These are phyloP conservation scores for Aphelinus atriplicis DNA, from an alignment of 1,140 invertebrate genomes.

Conservation along the genomic window DNA sequence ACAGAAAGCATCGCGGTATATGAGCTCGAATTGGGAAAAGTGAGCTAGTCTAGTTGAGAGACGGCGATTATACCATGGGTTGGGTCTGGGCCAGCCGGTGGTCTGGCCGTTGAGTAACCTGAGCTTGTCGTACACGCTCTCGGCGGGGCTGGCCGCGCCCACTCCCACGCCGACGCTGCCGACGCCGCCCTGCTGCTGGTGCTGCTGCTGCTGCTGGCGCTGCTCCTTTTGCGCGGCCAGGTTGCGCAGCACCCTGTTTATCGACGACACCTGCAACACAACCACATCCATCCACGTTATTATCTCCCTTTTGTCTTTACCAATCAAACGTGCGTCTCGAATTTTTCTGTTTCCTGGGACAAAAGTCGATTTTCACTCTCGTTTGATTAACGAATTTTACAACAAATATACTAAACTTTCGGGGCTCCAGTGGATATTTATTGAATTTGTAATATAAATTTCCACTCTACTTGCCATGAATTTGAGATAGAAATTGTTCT, in stretches of 20 bases:
- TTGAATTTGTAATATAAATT: too few species aligned
- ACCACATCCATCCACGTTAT: too few species aligned
- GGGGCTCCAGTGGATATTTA: too few species aligned
- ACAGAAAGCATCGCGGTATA: not conserved
- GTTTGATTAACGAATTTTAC: too few species aligned
- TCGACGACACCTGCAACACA: constrained; percentile 89
- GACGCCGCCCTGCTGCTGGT: constrained; percentile 61
- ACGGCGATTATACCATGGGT: constrained; percentile 66
- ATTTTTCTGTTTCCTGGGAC: too few species aligned
- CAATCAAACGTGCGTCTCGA: too few species aligned
- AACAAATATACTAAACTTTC: too few species aligned
- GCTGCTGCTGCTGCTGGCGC: constrained; percentile 60
- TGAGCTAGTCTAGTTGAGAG: not conserved
- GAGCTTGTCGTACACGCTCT: constrained; percentile 85
- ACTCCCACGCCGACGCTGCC: constrained; percentile 62
- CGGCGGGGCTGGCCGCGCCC: constrained; percentile 62
- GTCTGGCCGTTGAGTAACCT: constrained; percentile 84
- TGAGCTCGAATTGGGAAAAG: not conserved
- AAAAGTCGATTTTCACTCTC: too few species aligned
- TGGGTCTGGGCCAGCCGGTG: constrained; percentile 70
- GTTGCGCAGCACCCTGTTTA: constrained; percentile 96
- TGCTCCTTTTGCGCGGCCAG: constrained; percentile 91
- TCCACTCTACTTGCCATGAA: too few species aligned
- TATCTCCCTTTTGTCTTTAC: too few species aligned
- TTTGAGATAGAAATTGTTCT: too few species aligned